Evolutionary conservation across 2,797 vertebrate genomes (phyloP).

Genomic region (Anguilla anguilla): DNA sequence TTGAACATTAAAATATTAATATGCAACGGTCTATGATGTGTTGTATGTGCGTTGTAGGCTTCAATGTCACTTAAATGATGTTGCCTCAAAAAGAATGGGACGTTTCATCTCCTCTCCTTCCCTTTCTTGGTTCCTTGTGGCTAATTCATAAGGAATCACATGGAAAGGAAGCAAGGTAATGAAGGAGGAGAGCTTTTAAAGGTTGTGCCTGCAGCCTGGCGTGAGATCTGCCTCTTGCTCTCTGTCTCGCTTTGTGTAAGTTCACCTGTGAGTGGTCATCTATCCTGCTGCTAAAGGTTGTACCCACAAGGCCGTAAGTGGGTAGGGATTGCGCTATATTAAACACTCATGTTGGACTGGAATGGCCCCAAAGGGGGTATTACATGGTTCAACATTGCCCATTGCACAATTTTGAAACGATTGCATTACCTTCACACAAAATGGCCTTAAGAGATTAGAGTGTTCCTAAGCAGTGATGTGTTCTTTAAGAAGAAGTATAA

Average conservation of each 20-base stretch:
- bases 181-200: background rate
- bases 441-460: background rate
- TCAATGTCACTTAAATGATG: background rate
- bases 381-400: background rate
- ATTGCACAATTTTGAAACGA: background rate
- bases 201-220: background rate
- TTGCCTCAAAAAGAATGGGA: background rate
- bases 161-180: background rate
- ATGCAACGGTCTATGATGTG: too few species aligned
- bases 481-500: background rate
- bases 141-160: background rate
- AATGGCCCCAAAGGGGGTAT: background rate
- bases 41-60: background rate
- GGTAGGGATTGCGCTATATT: background rate
- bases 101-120: background rate
- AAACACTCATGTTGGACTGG: background rate
- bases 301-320: background rate
- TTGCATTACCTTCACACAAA: constrained; percentile 6
- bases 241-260: background rate
- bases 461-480: background rate
- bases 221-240: background rate
- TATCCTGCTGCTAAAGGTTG: background rate
- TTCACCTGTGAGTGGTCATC: background rate
- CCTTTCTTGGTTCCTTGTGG: background rate
- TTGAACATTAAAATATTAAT: too few species aligned